phyloP scores from a whole-genome alignment of 2,888 invertebrate species.

The Acleris laterana region DNA sequence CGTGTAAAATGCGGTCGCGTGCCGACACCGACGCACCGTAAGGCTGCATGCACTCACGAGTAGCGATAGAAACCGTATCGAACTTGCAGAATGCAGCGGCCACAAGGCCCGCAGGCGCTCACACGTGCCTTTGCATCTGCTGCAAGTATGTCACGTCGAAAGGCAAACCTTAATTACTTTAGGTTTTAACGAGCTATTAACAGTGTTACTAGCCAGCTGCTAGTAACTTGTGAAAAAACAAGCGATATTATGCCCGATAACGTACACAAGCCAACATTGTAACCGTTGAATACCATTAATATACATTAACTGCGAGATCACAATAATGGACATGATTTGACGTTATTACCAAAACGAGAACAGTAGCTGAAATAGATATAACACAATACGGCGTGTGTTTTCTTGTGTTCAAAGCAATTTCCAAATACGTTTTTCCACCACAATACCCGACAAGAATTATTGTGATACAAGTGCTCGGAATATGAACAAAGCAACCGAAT shows the following conservation, averaged over 20 bases:
- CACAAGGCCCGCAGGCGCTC: conserved; percentile 10
- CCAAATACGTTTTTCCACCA: conserved; percentile 63
- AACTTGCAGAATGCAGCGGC: conserved; percentile 36
- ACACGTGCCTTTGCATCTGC: conserved; percentile 33
- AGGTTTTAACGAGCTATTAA: conserved; percentile 23
- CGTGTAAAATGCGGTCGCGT: conserved; percentile 67
- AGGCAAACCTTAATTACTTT: conserved; percentile 18
- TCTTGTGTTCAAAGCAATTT: conserved; percentile 39
- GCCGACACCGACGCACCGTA: conserved; percentile 65
- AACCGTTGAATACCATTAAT: conserved; percentile 11
- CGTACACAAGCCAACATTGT: neutral
- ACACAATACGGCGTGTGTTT: conserved; percentile 12
- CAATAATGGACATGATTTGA: conserved; percentile 14
- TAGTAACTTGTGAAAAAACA: conserved; percentile 5
- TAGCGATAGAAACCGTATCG: conserved; percentile 64
- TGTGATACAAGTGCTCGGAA: conserved; percentile 63
- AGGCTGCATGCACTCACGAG: conserved; percentile 52
- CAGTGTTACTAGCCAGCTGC: conserved; percentile 23
- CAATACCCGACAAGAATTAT: conserved; percentile 61
- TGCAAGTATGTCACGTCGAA: conserved; percentile 17
- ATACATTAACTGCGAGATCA: conserved; percentile 6
- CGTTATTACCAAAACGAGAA: conserved; percentile 19
- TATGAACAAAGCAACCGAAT: conserved; percentile 81
- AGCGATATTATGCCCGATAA: neutral
- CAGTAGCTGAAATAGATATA: conserved; percentile 23